These are phyloP conservation scores for Oreochromis tanganicae DNA, from an alignment of 2,113 vertebrate genomes.

Conservation along the genomic window DNA sequence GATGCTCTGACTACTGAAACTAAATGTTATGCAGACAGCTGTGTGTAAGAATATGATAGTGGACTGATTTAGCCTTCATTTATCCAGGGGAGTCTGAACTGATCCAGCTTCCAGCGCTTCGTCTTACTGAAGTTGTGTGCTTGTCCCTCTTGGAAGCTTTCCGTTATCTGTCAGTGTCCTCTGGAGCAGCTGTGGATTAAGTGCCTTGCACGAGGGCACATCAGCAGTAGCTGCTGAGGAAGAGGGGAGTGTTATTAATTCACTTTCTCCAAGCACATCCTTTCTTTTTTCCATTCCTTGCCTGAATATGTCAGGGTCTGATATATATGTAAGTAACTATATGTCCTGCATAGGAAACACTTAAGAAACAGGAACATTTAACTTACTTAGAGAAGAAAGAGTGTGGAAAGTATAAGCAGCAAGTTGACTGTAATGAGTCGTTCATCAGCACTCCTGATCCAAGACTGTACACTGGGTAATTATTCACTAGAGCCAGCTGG, in stretches of 20 bases:
- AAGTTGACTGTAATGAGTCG: background rate
- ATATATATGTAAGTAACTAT: background rate
- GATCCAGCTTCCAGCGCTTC: background rate
- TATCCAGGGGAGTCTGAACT: background rate
- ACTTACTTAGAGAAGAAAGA: background rate
- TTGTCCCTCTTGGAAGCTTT: background rate
- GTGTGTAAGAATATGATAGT: background rate
- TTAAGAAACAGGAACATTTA: background rate
- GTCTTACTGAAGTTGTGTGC: background rate
- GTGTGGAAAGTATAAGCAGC: background rate
- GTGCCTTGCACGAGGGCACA: slow-evolving; percentile 43
- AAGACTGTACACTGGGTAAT: background rate
- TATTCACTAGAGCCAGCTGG: background rate
- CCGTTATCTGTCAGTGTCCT: background rate
- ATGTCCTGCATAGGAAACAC: background rate
- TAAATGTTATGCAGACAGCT: background rate
- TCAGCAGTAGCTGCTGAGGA: background rate
- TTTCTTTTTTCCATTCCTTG: background rate
- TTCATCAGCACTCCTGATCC: background rate
- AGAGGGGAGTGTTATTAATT: background rate
- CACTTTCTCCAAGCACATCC: background rate
- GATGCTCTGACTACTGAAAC: background rate
- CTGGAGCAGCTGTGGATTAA: background rate
- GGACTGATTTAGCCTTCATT: background rate
- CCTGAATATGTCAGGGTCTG: background rate